phyloP scores from a whole-genome alignment of 1,140 invertebrate genomes.

The Laodelphax striatellus region DNA sequence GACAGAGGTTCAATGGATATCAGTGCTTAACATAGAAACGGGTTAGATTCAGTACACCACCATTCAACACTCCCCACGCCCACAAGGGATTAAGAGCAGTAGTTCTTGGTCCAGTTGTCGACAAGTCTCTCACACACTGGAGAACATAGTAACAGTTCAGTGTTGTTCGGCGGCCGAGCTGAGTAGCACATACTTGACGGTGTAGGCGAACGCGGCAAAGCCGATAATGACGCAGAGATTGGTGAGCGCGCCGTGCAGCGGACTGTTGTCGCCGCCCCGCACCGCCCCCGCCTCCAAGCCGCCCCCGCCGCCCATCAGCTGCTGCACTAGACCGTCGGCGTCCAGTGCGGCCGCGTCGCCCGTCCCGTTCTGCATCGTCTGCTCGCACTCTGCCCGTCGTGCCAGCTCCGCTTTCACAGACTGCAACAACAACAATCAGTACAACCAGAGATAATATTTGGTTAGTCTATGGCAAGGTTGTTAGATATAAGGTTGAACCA shows the following conservation, averaged over 20 bases:
- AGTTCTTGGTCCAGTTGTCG: too few relatives aligned
- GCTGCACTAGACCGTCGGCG: background rate
- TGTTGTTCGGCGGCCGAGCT: constrained; percentile 28
- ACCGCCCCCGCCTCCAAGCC: constrained; percentile 27
- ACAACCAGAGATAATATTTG: too few relatives aligned
- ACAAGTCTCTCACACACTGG: too few relatives aligned
- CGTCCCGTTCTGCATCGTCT: background rate
- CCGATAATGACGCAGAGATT: constrained; percentile 71
- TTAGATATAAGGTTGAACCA: too few relatives aligned
- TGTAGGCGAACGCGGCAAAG: constrained; percentile 75
- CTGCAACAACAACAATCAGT: constrained; percentile 22
- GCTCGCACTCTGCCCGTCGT: background rate
- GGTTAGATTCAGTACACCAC: too few relatives aligned
- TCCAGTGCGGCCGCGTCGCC: background rate
- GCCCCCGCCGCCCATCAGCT: background rate
- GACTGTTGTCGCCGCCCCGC: constrained; percentile 42
- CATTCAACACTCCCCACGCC: too few relatives aligned
- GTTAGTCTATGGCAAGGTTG: too few relatives aligned
- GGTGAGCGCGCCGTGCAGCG: constrained; percentile 57
- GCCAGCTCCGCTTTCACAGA: constrained; percentile 30
- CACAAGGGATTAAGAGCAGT: too few relatives aligned
- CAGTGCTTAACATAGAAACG: too few relatives aligned
- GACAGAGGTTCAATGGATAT: too few relatives aligned
- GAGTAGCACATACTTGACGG: constrained; percentile 71
- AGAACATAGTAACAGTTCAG: too few relatives aligned